Evolutionary conservation across 2,888 invertebrate species (phyloP), one percentile per base, ranked within the genome.

Genomic region (Ferdinandea cuprea): DNA sequence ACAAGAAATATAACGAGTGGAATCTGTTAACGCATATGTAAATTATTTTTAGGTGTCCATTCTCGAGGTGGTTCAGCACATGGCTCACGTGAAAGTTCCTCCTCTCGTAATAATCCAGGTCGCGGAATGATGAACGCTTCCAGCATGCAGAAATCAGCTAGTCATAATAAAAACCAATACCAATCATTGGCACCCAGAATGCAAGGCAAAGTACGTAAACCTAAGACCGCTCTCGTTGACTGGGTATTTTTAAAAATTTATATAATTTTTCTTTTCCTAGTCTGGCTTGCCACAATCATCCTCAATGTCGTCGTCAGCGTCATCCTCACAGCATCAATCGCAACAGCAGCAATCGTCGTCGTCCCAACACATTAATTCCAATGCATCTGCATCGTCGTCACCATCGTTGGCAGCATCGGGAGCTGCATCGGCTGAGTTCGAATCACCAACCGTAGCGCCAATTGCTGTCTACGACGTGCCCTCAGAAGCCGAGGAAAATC

Each of bases 1-100:
- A 37, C 2, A 13, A 2, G 37, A n/a, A 11, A n/a, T n/a, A n/a
- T 5, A 37, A n/a, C n/a, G n/a, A n/a, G n/a, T n/a, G n/a, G n/a
- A 37, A 17, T 11, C 35, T 48, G 2, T 25, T 0, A 11, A 11
- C 3, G 25, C 15, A 28, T 44, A 37, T 46, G 35, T 1, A 6
- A 56, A 44, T 3, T 68, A 21, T 68, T 17, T 17, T 5, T 44
- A 90, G 89, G 87, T 61, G 90, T 92, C 50, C 91, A 91, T 85
- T 92, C 93, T 6, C 91, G 93, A 80, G 93, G 93, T 40, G 92
- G 93, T 65, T 93, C 93, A 50, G 93, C 93, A 78, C 93, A 93
- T 78, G 89, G 92, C 8, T 91, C 92, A 3, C 88, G 91, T 30
- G 92, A 92, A 85, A 92, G 87, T 61, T 91, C 91, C 0, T 88